These are phyloP conservation scores for Plemyria rubiginata DNA, from an alignment of 2,888 invertebrate genomes.

Conservation along the genomic window DNA sequence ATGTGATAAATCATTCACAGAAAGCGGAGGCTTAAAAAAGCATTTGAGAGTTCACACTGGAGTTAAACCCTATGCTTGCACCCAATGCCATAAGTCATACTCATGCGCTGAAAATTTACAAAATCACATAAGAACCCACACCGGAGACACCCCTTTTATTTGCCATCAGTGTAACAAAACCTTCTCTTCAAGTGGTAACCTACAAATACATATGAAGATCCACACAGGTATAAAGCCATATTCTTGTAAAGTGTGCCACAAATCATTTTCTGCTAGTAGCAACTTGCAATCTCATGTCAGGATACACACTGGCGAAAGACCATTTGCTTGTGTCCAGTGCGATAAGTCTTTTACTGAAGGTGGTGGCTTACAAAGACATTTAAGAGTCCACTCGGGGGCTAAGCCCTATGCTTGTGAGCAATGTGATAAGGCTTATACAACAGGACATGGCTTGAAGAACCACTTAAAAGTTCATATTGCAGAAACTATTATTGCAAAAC, in stretches of 20 bases:
- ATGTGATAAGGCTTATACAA: slow-evolving; percentile 14
- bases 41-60: slow-evolving; percentile 18
- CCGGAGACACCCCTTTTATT: slow-evolving; percentile 7
- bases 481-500: slow-evolving; percentile 4
- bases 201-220: slow-evolving; percentile 12
- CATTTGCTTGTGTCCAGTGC: slow-evolving; percentile 6
- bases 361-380: slow-evolving; percentile 11
- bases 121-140: slow-evolving; percentile 11
- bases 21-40: slow-evolving; percentile 12
- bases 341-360: slow-evolving; percentile 17
- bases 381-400: slow-evolving; percentile 11
- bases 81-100: slow-evolving; percentile 12
- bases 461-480: slow-evolving; percentile 7
- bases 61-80: slow-evolving; percentile 10
- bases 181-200: slow-evolving; percentile 3
- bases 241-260: slow-evolving; percentile 7
- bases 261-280: slow-evolving; percentile 11
- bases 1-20: slow-evolving; percentile 14
- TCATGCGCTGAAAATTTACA: slow-evolving; percentile 9
- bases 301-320: slow-evolving; percentile 9
- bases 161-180: slow-evolving; percentile 11
- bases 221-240: slow-evolving; percentile 14
- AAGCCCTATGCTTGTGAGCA: slow-evolving; percentile 15
- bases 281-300: slow-evolving; percentile 13
- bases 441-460: slow-evolving; percentile 15